phyloP scores from a whole-genome alignment of 2,888 invertebrate species.

The Taphrorychus bicolor region DNA sequence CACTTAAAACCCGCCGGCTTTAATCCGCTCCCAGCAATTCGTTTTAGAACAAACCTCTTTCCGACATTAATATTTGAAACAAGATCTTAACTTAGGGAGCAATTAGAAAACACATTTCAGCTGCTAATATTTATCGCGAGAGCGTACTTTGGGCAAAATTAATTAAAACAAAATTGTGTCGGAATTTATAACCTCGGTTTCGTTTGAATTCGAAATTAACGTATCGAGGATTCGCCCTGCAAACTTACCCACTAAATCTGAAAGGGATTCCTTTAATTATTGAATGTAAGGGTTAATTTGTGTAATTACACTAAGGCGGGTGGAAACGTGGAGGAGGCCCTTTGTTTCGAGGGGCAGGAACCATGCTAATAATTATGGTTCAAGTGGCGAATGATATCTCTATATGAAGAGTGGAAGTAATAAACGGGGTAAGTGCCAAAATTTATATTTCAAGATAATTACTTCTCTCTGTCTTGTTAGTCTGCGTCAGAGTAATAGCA shows the following conservation, averaged over 20 bases:
- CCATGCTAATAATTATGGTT: too few relatives aligned
- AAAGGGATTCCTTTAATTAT: slow-evolving; percentile 30
- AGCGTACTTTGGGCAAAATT: slow-evolving; percentile 28
- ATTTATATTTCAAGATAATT: too few relatives aligned
- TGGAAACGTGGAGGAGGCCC: too few relatives aligned
- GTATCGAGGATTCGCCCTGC: slow-evolving; percentile 30
- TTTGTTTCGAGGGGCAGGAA: too few relatives aligned
- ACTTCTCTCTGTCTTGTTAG: too few relatives aligned
- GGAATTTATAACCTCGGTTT: slow-evolving; percentile 30
- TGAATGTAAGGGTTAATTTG: slow-evolving; percentile 17
- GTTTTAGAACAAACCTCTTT: slow-evolving; percentile 9
- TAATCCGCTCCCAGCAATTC: slow-evolving; percentile 2
- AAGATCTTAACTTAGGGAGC: slow-evolving; percentile 8
- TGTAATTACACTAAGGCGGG: slow-evolving; percentile 12
- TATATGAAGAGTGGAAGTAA: too few relatives aligned
- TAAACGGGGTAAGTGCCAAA: too few relatives aligned
- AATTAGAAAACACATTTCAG: slow-evolving; percentile 32
- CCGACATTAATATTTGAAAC: slow-evolving; percentile 17
- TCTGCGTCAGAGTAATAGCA: too few relatives aligned
- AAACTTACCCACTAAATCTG: slow-evolving; percentile 34
- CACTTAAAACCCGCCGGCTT: not conserved
- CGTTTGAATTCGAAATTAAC: slow-evolving; percentile 28
- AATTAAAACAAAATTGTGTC: slow-evolving; percentile 39
- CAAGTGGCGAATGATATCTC: too few relatives aligned
- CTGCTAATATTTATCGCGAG: slow-evolving; percentile 27